Evolutionary conservation across 2,888 invertebrate species (phyloP).

Genomic region (Ormyrus rosae): DNA sequence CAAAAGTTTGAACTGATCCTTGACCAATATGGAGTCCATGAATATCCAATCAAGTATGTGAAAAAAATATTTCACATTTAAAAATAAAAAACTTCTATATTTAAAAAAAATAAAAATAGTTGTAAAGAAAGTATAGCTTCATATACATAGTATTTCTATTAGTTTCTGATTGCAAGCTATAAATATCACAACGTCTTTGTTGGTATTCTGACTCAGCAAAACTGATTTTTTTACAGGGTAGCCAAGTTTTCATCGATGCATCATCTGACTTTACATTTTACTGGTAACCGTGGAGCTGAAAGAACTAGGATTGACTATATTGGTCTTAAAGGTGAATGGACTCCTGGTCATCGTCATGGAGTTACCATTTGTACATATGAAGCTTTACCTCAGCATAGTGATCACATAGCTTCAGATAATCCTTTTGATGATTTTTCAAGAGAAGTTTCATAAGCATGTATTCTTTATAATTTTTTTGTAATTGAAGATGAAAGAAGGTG

Average conservation of each 20-base stretch:
- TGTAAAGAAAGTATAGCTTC: background rate
- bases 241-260: slow-evolving; percentile 94
- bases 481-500: slow-evolving; percentile 2
- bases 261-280: slow-evolving; percentile 93
- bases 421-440: slow-evolving; percentile 47
- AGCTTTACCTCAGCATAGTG: slow-evolving; percentile 87
- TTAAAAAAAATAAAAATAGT: background rate
- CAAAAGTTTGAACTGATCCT: slow-evolving; percentile 92
- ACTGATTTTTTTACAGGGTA: slow-evolving; percentile 79
- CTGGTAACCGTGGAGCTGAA: slow-evolving; percentile 91
- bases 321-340: slow-evolving; percentile 95
- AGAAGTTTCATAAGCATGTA: slow-evolving; percentile 50
- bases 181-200: slow-evolving; percentile 10
- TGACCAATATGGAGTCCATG: slow-evolving; percentile 87
- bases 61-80: slow-evolving; percentile 1
- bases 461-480: slow-evolving; percentile 4
- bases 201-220: background rate
- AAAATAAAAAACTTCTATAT: background rate
- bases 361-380: slow-evolving; percentile 96
- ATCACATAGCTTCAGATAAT: slow-evolving; percentile 81
- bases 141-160: background rate
- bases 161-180: background rate
- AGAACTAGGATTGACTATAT: slow-evolving; percentile 93
- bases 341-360: slow-evolving; percentile 89
- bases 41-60: slow-evolving; percentile 91